Evolutionary conservation across 2,888 invertebrate species (phyloP).

Genomic region (Cheilosia grossa): DNA sequence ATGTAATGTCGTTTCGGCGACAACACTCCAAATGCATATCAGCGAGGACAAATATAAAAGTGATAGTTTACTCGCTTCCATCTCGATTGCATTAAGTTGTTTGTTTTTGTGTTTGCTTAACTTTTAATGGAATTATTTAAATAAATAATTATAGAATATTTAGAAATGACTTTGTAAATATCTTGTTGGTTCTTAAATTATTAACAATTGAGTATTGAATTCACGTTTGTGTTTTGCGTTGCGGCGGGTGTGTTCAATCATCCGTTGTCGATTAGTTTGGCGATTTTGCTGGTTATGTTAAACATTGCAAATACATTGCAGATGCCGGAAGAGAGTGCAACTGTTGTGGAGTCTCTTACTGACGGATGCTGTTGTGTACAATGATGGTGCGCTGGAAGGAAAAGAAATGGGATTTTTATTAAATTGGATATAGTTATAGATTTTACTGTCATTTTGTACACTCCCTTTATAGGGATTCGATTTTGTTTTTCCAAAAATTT

Average conservation of each 20-base stretch:
- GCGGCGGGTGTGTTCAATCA: constrained; percentile 71
- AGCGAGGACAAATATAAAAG: constrained; percentile 75
- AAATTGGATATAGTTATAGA: too few species aligned
- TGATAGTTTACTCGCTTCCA: constrained; percentile 76
- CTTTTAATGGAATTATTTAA: constrained; percentile 55
- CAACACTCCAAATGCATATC: constrained; percentile 77
- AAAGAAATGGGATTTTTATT: background rate
- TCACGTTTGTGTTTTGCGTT: constrained; percentile 7
- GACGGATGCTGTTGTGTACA: background rate
- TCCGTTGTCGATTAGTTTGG: constrained; percentile 79
- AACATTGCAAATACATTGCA: constrained; percentile 78
- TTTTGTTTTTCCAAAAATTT: too few species aligned
- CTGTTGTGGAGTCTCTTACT: constrained; percentile 15
- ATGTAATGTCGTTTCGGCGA: constrained; percentile 64
- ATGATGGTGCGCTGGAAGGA: constrained; percentile 29
- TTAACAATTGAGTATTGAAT: constrained; percentile 63
- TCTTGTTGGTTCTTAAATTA: constrained; percentile 22
- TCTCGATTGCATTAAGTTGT: constrained; percentile 73
- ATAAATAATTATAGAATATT: constrained; percentile 48
- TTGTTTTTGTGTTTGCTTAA: constrained; percentile 14
- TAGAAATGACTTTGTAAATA: constrained; percentile 14
- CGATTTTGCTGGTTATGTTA: constrained; percentile 77
- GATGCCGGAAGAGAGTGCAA: constrained; percentile 49
- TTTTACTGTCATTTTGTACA: too few species aligned
- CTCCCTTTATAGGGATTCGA: too few species aligned